Conservation (phyloP, 2,113 vertebrate genomes). For the Sterrhoptilus dennistouni region DNA sequence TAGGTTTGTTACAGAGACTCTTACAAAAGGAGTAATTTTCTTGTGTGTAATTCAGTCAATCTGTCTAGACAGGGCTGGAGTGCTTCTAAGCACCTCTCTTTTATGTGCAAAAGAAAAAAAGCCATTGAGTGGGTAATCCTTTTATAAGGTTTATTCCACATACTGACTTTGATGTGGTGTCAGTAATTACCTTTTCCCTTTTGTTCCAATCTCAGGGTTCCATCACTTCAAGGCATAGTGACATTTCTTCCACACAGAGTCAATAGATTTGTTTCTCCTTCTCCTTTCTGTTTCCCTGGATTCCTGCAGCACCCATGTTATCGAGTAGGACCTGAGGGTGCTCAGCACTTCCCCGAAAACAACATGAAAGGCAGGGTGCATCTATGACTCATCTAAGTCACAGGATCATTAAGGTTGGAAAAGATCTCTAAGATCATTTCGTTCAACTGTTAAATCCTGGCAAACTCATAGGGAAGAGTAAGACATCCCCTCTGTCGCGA, state of each 20-base stretch:
- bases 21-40: constrained; percentile 9
- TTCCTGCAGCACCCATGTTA: background rate
- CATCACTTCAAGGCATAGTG: background rate
- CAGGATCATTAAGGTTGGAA: background rate
- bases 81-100: background rate
- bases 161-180: background rate
- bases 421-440: background rate
- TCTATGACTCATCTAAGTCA: background rate
- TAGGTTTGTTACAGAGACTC: background rate
- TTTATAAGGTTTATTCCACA: constrained; percentile 19
- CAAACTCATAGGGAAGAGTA: background rate
- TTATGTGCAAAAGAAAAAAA: background rate
- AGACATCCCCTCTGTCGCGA: background rate
- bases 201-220: background rate
- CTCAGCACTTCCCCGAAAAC: background rate
- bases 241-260: background rate
- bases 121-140: background rate
- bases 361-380: background rate
- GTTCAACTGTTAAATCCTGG: background rate
- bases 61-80: constrained; percentile 24
- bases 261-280: background rate
- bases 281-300: background rate
- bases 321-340: background rate
- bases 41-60: background rate
- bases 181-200: background rate